Evolutionary conservation across 2,888 invertebrate genomes (phyloP).

Genomic region (Plebejus melissa): DNA sequence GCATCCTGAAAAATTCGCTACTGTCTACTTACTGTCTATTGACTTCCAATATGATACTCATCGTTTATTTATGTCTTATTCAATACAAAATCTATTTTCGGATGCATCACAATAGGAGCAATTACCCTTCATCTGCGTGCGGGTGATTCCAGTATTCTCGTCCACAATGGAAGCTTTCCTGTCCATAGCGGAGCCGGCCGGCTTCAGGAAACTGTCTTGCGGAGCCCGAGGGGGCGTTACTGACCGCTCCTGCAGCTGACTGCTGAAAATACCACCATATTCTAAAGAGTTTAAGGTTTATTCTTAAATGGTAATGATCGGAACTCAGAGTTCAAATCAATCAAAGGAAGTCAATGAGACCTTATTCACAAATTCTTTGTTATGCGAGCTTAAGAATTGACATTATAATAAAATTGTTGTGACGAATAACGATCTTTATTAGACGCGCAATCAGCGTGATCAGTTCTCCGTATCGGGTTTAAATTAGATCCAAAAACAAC

Average conservation of each 20-base stretch:
- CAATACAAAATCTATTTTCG: background rate
- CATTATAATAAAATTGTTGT: slow-evolving; percentile 21
- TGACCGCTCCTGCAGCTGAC: slow-evolving; percentile 55
- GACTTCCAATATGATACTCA: background rate
- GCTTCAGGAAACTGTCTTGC: slow-evolving; percentile 70
- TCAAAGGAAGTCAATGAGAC: slow-evolving; percentile 25
- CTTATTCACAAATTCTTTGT: slow-evolving; percentile 24
- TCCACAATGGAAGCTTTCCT: slow-evolving; percentile 72
- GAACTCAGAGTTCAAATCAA: slow-evolving; percentile 27
- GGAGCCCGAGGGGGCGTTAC: slow-evolving; percentile 51
- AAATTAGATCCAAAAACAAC: background rate
- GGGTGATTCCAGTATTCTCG: slow-evolving; percentile 76
- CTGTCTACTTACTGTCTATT: background rate
- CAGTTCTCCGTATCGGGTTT: background rate
- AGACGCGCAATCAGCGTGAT: background rate
- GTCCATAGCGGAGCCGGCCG: slow-evolving; percentile 66
- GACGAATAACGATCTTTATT: slow-evolving; percentile 19
- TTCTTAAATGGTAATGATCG: background rate
- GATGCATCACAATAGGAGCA: background rate
- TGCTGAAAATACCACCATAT: slow-evolving; percentile 37
- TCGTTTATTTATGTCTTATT: background rate
- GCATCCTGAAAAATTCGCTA: background rate
- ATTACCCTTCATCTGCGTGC: slow-evolving; percentile 90
- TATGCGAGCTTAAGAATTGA: slow-evolving; percentile 10
- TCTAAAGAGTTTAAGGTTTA: background rate